Conservation (phyloP, 2,888 invertebrate species). For the Apantesis nais region DNA sequence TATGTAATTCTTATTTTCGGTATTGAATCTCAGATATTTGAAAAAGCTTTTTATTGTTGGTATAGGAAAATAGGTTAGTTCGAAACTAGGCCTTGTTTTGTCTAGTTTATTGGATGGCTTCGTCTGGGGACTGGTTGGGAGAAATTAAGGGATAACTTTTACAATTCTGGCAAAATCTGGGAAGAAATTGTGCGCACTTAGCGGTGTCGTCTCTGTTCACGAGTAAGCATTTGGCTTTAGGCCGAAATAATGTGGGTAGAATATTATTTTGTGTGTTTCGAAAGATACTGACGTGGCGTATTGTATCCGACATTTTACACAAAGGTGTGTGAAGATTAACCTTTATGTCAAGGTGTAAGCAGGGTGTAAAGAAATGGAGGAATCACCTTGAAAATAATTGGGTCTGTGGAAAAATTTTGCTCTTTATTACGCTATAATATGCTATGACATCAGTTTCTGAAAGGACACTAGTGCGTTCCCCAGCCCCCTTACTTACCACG, state of each 20-base stretch:
- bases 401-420: no score
- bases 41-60: constrained; percentile 9
- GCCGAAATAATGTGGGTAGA: not conserved
- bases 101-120: constrained; percentile 16
- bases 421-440: no score
- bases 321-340: not conserved
- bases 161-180: not conserved
- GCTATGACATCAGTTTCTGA: no score
- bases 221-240: not conserved
- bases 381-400: not conserved
- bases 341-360: no score
- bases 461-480: no score
- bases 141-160: constrained; percentile 3
- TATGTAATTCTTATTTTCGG: not conserved
- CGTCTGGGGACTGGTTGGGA: constrained; percentile 3
- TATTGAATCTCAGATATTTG: not conserved
- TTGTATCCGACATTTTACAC: not conserved
- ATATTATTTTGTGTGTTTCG: not conserved
- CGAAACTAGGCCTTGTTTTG: constrained; percentile 16
- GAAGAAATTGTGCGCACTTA: not conserved
- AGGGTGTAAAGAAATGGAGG: no score
- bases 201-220: constrained; percentile 1
- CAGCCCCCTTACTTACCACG: no score
- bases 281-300: not conserved
- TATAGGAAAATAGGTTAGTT: constrained; percentile 16